Evolutionary conservation across 2,888 invertebrate genomes (phyloP).

Genomic region (Meandrusa payeni): DNA sequence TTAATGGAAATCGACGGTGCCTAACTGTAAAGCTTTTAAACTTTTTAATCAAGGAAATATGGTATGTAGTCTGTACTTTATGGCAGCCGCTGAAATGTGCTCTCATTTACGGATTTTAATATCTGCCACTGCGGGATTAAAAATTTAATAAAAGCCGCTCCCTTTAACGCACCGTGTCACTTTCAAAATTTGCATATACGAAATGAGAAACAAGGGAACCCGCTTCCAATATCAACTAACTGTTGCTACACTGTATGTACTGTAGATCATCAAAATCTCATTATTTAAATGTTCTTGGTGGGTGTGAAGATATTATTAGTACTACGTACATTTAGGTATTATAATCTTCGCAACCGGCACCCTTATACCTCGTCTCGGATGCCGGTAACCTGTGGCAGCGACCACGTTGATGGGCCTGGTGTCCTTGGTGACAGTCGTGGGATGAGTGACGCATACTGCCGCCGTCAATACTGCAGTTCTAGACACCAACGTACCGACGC

Average conservation of each 20-base stretch:
- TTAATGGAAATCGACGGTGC: too few relatives aligned
- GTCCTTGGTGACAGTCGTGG: slow-evolving; percentile 34
- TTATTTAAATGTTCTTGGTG: too few relatives aligned
- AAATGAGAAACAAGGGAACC: neutral
- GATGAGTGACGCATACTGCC: slow-evolving; percentile 57
- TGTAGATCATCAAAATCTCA: too few relatives aligned
- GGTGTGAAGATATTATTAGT: too few relatives aligned
- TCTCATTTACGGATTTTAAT: slow-evolving; percentile 11
- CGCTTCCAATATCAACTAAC: too few relatives aligned
- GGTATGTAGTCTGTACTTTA: slow-evolving; percentile 13
- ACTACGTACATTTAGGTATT: slow-evolving; percentile 55
- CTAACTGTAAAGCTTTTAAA: too few relatives aligned
- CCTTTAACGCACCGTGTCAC: slow-evolving; percentile 3
- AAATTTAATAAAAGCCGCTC: slow-evolving; percentile 16
- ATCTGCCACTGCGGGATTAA: slow-evolving; percentile 2
- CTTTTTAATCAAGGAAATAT: slow-evolving; percentile 8
- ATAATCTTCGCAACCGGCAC: slow-evolving; percentile 61
- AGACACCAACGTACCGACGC: slow-evolving; percentile 55
- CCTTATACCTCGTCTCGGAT: slow-evolving; percentile 59
- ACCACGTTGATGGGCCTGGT: slow-evolving; percentile 56
- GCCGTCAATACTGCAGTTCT: slow-evolving; percentile 58
- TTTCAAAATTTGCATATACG: slow-evolving; percentile 1
- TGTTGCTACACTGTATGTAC: too few relatives aligned
- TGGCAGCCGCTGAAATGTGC: slow-evolving; percentile 5
- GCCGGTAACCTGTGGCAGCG: slow-evolving; percentile 51